Conservation (phyloP, 2,888 invertebrate species). For the Opisthograptis luteolata region DNA sequence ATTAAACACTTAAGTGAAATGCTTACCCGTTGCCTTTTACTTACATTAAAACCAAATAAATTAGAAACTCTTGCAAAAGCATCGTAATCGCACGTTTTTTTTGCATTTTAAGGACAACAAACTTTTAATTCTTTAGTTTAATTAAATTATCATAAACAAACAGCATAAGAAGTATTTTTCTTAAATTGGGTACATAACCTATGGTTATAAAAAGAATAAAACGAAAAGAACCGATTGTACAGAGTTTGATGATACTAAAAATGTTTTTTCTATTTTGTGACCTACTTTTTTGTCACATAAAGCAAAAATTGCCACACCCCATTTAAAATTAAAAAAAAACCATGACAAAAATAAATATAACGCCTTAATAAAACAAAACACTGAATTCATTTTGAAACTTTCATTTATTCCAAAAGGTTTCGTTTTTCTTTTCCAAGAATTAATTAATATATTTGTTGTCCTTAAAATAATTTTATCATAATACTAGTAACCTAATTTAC, state of each 20-base stretch:
- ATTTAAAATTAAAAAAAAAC: constrained; percentile 1
- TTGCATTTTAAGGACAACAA: constrained; percentile 33
- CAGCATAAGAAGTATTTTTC: no score
- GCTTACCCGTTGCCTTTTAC: constrained; percentile 60
- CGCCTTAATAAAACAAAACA: constrained; percentile 22
- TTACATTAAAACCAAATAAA: constrained; percentile 35
- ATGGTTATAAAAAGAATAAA: no score
- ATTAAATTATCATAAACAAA: no score
- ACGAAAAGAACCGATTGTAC: background rate
- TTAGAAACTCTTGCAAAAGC: constrained; percentile 27
- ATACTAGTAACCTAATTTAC: constrained; percentile 30
- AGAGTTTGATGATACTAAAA: background rate
- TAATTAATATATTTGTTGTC: constrained; percentile 33
- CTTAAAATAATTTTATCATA: constrained; percentile 31
- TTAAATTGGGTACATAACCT: no score
- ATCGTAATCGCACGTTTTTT: constrained; percentile 20
- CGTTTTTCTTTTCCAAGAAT: constrained; percentile 16
- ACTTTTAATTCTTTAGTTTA: constrained; percentile 14
- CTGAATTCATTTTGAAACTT: constrained; percentile 15
- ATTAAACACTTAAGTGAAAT: constrained; percentile 51
- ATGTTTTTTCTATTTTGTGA: background rate
- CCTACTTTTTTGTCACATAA: background rate
- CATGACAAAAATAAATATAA: constrained; percentile 2
- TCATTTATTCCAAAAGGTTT: constrained; percentile 10
- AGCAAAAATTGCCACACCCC: constrained; percentile 1